phyloP scores from a whole-genome alignment of 2,113 vertebrate genomes.

The Zapus hudsonius region DNA sequence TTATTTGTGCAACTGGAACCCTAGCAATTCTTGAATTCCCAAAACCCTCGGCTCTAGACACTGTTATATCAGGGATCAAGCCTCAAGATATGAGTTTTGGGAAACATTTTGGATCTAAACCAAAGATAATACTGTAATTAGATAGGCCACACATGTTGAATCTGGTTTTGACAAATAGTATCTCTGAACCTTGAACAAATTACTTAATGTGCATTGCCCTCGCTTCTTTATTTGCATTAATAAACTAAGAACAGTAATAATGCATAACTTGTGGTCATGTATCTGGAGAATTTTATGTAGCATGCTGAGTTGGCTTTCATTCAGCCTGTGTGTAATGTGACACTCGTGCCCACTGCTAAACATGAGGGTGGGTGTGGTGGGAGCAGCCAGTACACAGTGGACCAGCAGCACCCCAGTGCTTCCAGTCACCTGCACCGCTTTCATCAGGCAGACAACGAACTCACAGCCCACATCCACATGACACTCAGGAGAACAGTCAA shows the following conservation, averaged over 20 bases:
- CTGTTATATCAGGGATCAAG: not conserved
- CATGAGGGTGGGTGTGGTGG: not conserved
- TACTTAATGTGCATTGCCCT: not conserved
- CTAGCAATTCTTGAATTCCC: not conserved
- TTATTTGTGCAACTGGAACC: not conserved
- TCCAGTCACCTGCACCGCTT: rapidly evolving
- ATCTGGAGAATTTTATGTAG: not conserved
- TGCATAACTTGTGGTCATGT: not conserved
- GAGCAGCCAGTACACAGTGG: rapidly evolving
- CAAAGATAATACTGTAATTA: not conserved
- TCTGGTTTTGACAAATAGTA: not conserved
- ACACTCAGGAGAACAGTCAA: slow-evolving; percentile 29
- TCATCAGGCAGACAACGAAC: not conserved
- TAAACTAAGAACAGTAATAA: not conserved
- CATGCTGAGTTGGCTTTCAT: not conserved
- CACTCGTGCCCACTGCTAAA: rapidly evolving
- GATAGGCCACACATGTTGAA: not conserved
- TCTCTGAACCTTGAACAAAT: not conserved
- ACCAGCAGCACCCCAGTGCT: not conserved
- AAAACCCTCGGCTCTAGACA: not conserved
- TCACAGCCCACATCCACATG: not conserved
- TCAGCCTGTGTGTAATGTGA: not conserved
- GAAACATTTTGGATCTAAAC: not conserved
- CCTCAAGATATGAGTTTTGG: not conserved
- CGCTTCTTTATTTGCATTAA: not conserved